Conservation (phyloP, 2,113 vertebrate species). For the Pteronura brasiliensis region DNA sequence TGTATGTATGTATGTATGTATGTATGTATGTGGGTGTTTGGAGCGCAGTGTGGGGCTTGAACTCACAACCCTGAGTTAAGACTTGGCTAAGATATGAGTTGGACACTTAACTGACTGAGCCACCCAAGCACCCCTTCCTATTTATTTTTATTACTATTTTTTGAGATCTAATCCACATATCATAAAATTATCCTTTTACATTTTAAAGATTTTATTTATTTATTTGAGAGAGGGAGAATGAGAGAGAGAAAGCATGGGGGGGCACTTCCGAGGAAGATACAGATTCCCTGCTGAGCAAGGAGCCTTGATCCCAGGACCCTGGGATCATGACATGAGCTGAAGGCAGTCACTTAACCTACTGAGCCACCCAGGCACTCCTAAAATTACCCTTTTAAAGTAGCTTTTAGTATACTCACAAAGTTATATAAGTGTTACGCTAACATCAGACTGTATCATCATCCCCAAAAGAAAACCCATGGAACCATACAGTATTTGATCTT, state of each 20-base stretch:
- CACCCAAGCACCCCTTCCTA: neutral
- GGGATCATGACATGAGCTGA: too few species aligned
- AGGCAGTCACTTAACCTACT: too few species aligned
- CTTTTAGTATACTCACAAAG: neutral
- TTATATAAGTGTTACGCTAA: neutral
- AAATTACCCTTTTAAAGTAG: conserved; percentile 1
- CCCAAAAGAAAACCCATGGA: neutral
- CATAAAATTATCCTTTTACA: too few species aligned
- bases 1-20: neutral
- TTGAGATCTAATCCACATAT: neutral
- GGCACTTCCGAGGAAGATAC: too few species aligned
- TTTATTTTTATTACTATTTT: conserved; percentile 12
- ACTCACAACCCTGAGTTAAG: neutral
- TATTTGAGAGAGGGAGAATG: too few species aligned
- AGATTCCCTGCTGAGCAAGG: too few species aligned
- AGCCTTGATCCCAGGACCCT: too few species aligned
- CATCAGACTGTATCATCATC: neutral
- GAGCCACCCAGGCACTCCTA: neutral
- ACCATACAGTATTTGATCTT: neutral
- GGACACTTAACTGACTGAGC: neutral
- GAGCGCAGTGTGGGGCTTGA: neutral
- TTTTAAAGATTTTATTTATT: too few species aligned
- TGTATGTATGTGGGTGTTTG: neutral
- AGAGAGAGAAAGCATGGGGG: too few species aligned
- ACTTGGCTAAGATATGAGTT: neutral